Evolutionary conservation across 2,888 invertebrate genomes (phyloP), one percentile per base, ranked within the genome.

Genomic region (Peribatodes rhomboidaria): DNA sequence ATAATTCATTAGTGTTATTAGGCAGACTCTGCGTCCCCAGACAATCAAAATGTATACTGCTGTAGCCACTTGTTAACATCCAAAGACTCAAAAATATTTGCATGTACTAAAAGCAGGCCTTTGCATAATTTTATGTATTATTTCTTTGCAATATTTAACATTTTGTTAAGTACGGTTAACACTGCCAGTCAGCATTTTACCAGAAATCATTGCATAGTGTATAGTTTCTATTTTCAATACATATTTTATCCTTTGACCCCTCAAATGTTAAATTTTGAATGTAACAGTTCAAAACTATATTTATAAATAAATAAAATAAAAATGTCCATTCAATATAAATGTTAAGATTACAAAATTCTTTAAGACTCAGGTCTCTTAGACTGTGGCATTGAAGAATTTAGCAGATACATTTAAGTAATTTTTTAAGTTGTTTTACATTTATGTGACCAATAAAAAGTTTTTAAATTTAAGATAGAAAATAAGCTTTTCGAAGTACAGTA

Each of bases 391-490:
- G 7, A 55, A 55, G 44, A 46, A 14, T 88, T 85, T 88, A 86
- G 62, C 70, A 76, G 76, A 84, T 86, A 86, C 82, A 80, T 84
- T 83, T 83, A 85, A 82, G 82, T 85, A 84, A 83, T 87, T 81
- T 84, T n/a, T 69, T 84, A 83, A 84, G 81, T 87, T 85, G 84
- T 89, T 91, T 91, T 90, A 91, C 83, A 88, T 89, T 84, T 89
- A 79, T 81, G 85, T 92, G 92, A 92, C 92, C 90, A 92, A 92
- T 87, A 86, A 82, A 65, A 55, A 61, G 80, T 85, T 86, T 85
- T 83, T 83, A 86, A 85, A 78, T 72, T 68, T 90, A 88, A 87
- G 86, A 70, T 91, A 91, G 88, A 71, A n/a, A 79, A 66, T 90
- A 90, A 90, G 90, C 71, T 84, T 74, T 75, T 86, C 83, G 79